phyloP scores from a whole-genome alignment of 2,797 vertebrate genomes.

The Sparidentex hasta region DNA sequence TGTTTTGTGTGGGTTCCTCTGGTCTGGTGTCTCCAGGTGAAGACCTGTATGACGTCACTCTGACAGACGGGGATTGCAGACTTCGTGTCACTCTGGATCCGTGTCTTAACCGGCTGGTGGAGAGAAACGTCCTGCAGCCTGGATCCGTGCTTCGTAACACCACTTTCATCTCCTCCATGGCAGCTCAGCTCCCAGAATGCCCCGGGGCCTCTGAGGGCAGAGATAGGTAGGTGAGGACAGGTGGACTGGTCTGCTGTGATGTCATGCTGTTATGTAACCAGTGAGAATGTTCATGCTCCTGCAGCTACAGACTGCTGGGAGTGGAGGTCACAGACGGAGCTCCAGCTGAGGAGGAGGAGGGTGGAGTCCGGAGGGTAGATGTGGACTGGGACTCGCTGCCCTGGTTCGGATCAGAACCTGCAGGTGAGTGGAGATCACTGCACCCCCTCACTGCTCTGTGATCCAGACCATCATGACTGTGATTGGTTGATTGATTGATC shows the following conservation, averaged over 20 bases:
- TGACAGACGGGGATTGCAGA: conserved; percentile 81
- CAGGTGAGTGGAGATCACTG: conserved; percentile 36
- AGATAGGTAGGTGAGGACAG: conserved; percentile 38
- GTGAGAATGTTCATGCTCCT: neutral
- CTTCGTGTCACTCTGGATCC: conserved; percentile 83
- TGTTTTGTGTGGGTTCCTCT: neutral
- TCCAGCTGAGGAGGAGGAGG: neutral
- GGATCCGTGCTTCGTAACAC: conserved; percentile 62
- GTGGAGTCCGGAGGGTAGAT: neutral
- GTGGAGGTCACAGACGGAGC: conserved; percentile 43
- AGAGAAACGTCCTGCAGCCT: conserved; percentile 65
- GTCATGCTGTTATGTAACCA: neutral
- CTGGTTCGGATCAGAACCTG: conserved; percentile 70
- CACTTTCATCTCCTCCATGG: conserved; percentile 61
- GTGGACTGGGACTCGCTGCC: conserved; percentile 65
- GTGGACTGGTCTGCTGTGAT: accelerated
- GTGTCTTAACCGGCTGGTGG: conserved; percentile 75
- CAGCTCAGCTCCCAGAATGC: conserved; percentile 48
- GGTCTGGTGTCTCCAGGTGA: conserved; percentile 53
- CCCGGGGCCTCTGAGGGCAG: neutral
- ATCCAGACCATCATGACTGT: too few species aligned
- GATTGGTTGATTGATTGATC: neutral
- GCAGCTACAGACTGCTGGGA: conserved; percentile 67
- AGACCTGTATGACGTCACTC: conserved; percentile 80
- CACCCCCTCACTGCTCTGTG: too few species aligned